A percentile compares a stretch with the other conserved stretches of the same genome.
Evolutionary conservation across 2,888 invertebrate species (phyloP).

Genomic region (Nycteola revayana): DNA sequence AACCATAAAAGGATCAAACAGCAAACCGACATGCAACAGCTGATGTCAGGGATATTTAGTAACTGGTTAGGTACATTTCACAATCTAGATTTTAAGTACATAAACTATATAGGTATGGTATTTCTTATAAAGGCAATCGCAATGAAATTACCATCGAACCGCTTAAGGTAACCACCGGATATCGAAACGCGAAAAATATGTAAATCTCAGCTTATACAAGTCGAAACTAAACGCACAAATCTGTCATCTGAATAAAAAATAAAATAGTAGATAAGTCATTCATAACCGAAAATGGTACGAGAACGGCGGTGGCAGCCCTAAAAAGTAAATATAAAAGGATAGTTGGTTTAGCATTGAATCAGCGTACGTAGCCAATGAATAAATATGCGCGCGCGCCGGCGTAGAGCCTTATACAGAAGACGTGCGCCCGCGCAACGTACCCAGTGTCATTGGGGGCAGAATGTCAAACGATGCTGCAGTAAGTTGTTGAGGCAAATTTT

Average conservation of each 20-base stretch:
- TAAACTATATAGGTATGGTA: too few species aligned
- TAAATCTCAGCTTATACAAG: slow-evolving; percentile 20
- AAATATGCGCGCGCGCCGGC: slow-evolving; percentile 53
- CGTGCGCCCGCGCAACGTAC: slow-evolving; percentile 42
- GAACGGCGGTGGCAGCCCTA: slow-evolving; percentile 36
- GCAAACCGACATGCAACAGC: too few species aligned
- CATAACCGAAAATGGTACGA: slow-evolving; percentile 36
- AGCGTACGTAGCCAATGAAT: slow-evolving; percentile 54
- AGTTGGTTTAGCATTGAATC: slow-evolving; percentile 51
- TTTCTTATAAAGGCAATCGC: neutral
- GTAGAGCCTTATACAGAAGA: slow-evolving; percentile 58
- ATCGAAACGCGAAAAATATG: slow-evolving; percentile 6
- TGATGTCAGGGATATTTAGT: too few species aligned
- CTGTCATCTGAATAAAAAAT: slow-evolving; percentile 27
- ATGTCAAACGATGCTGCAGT: slow-evolving; percentile 36
- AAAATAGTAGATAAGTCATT: slow-evolving; percentile 24
- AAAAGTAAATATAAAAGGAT: slow-evolving; percentile 45
- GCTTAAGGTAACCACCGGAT: slow-evolving; percentile 12
- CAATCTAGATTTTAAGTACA: too few species aligned
- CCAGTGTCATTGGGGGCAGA: slow-evolving; percentile 45
- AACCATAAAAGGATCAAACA: too few species aligned
- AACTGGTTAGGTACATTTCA: too few species aligned
- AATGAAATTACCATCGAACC: slow-evolving; percentile 19
- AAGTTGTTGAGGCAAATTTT: slow-evolving; percentile 4
- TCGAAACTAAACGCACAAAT: slow-evolving; percentile 16